phyloP scores from a whole-genome alignment of 2,113 vertebrate genomes.

The Malurus elegans region DNA sequence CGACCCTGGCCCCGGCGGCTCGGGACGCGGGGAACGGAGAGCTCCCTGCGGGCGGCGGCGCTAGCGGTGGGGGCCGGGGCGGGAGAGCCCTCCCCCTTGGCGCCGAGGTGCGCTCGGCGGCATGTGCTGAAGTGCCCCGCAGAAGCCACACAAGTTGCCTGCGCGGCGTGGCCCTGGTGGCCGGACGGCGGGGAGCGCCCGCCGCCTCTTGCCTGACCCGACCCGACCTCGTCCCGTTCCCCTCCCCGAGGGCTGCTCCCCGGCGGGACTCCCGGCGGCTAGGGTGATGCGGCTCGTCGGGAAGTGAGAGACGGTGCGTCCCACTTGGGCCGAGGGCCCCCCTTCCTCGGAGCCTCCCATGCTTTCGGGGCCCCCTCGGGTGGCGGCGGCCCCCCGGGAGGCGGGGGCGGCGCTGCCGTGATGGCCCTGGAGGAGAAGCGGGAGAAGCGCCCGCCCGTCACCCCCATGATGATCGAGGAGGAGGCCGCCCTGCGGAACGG shows the following conservation, averaged over 20 bases:
- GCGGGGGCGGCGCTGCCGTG: constrained; percentile 59
- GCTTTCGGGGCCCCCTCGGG: constrained; percentile 42
- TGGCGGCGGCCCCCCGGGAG: constrained; percentile 62
- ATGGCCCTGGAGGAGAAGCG: constrained; percentile 75
- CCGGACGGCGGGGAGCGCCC: not conserved
- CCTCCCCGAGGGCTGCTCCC: not conserved
- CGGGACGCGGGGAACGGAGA: not conserved
- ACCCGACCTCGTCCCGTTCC: not conserved
- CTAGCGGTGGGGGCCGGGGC: not conserved
- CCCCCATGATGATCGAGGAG: constrained; percentile 83
- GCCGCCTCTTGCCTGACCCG: not conserved
- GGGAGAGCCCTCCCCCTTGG: not conserved
- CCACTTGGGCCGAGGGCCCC: not conserved
- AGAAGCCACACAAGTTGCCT: not conserved
- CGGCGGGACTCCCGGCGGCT: not conserved
- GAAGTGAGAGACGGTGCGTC: not conserved
- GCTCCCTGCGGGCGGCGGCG: not conserved
- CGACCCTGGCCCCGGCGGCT: not conserved
- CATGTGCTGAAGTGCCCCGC: constrained; percentile 24
- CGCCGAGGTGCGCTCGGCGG: not conserved
- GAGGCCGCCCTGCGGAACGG: constrained; percentile 84
- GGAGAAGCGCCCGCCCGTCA: constrained; percentile 66
- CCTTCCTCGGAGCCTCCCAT: not conserved
- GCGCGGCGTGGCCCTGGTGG: not conserved
- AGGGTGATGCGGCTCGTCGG: not conserved